phyloP scores from a whole-genome alignment of 2,797 vertebrate species.

The Periparus ater region DNA sequence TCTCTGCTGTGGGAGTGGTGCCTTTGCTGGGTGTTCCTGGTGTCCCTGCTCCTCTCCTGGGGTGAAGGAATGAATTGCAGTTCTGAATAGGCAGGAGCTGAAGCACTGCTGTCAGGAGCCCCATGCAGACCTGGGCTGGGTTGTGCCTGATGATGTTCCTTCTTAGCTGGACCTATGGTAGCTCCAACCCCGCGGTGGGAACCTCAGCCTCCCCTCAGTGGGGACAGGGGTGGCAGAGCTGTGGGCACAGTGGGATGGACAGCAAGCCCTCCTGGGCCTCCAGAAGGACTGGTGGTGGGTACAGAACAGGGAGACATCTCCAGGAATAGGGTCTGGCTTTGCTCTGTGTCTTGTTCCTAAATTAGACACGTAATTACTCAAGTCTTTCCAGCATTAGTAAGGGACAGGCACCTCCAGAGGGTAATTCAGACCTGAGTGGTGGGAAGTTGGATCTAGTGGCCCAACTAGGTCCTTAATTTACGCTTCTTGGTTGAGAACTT shows the following conservation, averaged over 20 bases:
- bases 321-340: background rate
- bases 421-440: background rate
- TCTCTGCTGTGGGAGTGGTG: background rate
- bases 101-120: background rate
- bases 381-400: background rate
- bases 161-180: rapidly evolving
- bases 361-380: background rate
- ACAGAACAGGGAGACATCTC: background rate
- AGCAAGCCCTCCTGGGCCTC: background rate
- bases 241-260: background rate
- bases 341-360: background rate
- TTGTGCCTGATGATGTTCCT: background rate
- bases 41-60: background rate
- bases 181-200: rapidly evolving
- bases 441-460: no score
- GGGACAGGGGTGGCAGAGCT: background rate
- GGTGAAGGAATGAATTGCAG: background rate
- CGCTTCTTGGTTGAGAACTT: background rate
- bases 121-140: rapidly evolving
- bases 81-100: background rate
- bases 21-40: background rate
- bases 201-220: rapidly evolving
- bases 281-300: background rate
- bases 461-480: background rate
- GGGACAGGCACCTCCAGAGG: background rate